Percentiles rank a stretch among this genome's conserved stretches.
Evolutionary conservation across 1,140 invertebrate species (phyloP).

Genomic region (Marisa cornuarietis): DNA sequence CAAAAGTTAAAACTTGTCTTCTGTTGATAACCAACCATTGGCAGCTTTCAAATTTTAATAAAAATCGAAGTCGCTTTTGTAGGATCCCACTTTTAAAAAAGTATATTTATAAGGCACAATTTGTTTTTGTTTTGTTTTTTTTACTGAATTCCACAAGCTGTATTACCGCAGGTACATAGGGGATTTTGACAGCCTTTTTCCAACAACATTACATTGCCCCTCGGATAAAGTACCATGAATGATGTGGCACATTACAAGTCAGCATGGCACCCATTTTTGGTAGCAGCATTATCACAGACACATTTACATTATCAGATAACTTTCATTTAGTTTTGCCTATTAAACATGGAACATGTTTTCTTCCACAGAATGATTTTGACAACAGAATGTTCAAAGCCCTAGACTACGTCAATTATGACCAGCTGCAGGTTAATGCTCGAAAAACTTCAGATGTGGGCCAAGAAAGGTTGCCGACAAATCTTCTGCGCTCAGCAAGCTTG

Average conservation of each 20-base stretch:
- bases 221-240: no score
- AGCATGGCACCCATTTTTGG: neutral
- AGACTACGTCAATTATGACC: slow-evolving; percentile 45
- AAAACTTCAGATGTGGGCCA: slow-evolving; percentile 2
- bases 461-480: slow-evolving; percentile 10
- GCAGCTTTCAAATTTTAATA: no score
- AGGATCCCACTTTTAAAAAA: no score
- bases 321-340: neutral
- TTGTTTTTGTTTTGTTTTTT: no score
- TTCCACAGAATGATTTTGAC: slow-evolving; percentile 2
- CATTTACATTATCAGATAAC: neutral
- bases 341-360: neutral
- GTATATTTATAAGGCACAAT: no score
- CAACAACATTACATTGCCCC: no score
- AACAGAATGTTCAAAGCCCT: slow-evolving; percentile 47
- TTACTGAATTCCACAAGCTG: neutral
- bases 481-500: slow-evolving; percentile 20
- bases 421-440: slow-evolving; percentile 33
- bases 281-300: neutral
- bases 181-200: no score
- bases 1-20: no score
- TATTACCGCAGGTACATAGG: neutral
- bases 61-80: no score
- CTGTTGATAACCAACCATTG: no score
- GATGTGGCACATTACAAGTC: no score